Percentiles rank a stretch among this genome's conserved stretches.
These are phyloP conservation scores for Phoxinus phoxinus DNA, from an alignment of 2,113 vertebrate species.

Conservation along the genomic window DNA sequence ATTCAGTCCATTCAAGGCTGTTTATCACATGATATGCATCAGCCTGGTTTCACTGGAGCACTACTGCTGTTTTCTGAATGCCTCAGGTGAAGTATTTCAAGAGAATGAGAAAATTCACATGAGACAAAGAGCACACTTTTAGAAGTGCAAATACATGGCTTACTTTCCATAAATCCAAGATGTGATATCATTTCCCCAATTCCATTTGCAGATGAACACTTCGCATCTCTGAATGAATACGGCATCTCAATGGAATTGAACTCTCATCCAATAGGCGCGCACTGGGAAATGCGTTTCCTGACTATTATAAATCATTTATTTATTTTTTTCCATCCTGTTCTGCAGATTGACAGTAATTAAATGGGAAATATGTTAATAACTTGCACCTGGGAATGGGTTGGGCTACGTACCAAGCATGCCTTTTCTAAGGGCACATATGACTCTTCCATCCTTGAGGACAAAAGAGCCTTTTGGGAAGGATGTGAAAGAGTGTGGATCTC, in stretches of 20 bases:
- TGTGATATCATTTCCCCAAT: background rate
- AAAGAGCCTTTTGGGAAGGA: constrained; percentile 44
- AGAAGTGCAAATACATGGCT: constrained; percentile 20
- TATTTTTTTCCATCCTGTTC: constrained; percentile 41
- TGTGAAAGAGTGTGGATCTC: constrained; percentile 5
- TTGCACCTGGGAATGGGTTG: constrained; percentile 54
- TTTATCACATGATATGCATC: background rate
- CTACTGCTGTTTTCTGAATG: constrained; percentile 15
- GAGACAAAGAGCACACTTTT: constrained; percentile 20
- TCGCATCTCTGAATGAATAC: constrained; percentile 39
- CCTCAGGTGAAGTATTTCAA: constrained; percentile 31
- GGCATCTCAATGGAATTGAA: constrained; percentile 44
- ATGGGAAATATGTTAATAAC: constrained; percentile 60
- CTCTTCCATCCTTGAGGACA: constrained; percentile 33
- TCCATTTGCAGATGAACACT: constrained; percentile 49
- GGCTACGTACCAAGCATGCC: background rate
- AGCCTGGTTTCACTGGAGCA: background rate
- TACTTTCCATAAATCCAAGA: constrained; percentile 23
- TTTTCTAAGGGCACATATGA: constrained; percentile 27
- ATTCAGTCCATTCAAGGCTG: background rate
- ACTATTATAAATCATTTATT: constrained; percentile 56
- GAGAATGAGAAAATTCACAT: constrained; percentile 17
- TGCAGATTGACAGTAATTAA: constrained; percentile 42
- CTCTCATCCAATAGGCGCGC: constrained; percentile 42
- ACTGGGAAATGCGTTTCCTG: constrained; percentile 56